Conservation (phyloP, 2,113 vertebrate genomes). For the Neotragus pygmaeus region DNA sequence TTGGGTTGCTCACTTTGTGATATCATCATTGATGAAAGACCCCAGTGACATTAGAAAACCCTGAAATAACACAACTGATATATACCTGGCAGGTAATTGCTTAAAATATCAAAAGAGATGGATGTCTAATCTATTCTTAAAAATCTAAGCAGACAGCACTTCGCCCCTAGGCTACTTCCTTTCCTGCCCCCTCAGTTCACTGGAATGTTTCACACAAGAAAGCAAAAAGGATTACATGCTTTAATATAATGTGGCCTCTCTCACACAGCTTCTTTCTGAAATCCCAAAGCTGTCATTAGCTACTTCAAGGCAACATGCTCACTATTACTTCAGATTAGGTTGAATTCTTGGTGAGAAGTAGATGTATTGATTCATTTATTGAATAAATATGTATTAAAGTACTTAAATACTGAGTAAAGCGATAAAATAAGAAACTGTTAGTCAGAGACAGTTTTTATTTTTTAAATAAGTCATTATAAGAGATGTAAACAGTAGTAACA, state of each 20-base stretch:
- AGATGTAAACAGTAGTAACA: background rate
- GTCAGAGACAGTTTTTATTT: background rate
- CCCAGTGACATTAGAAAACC: background rate
- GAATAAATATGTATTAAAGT: conserved; percentile 5
- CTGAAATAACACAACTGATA: background rate
- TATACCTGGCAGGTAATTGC: background rate
- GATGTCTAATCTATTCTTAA: conserved; percentile 8
- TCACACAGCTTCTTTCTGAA: background rate
- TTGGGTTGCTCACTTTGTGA: background rate
- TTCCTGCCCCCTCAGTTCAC: background rate
- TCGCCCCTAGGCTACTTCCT: background rate
- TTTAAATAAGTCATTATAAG: background rate
- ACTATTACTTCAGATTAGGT: background rate
- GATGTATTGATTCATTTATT: background rate
- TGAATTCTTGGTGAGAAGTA: background rate
- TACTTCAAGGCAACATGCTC: background rate
- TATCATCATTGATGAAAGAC: conserved; percentile 7
- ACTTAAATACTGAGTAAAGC: background rate
- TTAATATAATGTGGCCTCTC: background rate
- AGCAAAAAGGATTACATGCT: background rate
- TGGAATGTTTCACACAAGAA: background rate
- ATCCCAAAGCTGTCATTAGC: background rate
- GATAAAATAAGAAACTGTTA: background rate
- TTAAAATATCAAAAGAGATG: background rate
- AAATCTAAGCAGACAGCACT: background rate